These are phyloP conservation scores for Drosophila rhopaloa DNA, from an alignment of 1,140 invertebrate species.

Conservation along the genomic window DNA sequence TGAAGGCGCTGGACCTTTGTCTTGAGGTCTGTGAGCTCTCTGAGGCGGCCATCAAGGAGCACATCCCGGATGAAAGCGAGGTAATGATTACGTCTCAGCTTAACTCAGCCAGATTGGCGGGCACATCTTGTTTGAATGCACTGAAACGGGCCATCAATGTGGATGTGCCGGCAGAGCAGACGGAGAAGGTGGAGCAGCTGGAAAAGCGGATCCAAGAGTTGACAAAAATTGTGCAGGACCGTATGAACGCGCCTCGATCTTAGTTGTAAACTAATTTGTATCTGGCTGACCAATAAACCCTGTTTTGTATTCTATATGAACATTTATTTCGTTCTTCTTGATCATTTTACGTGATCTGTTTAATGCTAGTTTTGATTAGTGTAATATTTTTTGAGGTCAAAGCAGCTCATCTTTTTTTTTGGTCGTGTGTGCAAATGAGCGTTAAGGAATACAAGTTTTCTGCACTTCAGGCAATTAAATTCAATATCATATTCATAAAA, in stretches of 20 bases:
- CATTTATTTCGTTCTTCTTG: neutral
- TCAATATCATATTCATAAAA: conserved; percentile 12
- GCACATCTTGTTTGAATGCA: conserved; percentile 84
- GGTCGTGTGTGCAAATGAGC: neutral
- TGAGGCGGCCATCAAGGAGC: conserved; percentile 71
- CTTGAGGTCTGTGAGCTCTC: conserved; percentile 84
- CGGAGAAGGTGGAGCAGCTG: conserved; percentile 40
- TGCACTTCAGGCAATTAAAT: conserved; percentile 5
- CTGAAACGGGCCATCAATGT: conserved; percentile 56
- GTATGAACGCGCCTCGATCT: conserved; percentile 40
- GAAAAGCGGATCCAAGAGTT: conserved; percentile 46
- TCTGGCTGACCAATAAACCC: neutral
- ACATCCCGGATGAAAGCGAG: conserved; percentile 53
- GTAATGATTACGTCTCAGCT: conserved; percentile 85
- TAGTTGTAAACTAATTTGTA: conserved; percentile 2
- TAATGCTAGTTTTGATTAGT: conserved; percentile 1
- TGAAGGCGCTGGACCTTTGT: conserved; percentile 85
- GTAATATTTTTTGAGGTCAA: neutral
- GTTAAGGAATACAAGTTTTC: neutral
- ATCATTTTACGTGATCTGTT: neutral
- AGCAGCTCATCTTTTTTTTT: conserved; percentile 9
- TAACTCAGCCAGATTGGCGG: conserved; percentile 87
- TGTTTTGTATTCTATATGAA: neutral
- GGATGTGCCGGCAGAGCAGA: conserved; percentile 53
- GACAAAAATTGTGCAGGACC: conserved; percentile 53